phyloP scores from a whole-genome alignment of 2,797 vertebrate genomes.

The Pangasius mekongensis region DNA sequence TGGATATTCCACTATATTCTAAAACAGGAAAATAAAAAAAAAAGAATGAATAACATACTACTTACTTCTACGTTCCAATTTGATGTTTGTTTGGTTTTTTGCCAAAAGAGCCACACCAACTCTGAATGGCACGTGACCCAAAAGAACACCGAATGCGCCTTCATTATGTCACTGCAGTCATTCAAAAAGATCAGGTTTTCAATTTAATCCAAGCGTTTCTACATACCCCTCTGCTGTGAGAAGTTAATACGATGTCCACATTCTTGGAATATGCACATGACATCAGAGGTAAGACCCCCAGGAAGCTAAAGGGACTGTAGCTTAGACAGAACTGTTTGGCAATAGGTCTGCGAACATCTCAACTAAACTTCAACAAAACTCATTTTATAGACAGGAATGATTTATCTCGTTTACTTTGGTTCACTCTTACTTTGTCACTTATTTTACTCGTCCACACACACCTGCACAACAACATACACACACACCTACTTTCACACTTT shows the following conservation, averaged over 20 bases:
- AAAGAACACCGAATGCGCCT: slow-evolving; percentile 37
- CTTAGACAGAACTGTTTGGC: neutral
- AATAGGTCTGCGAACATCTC: neutral
- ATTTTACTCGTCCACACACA: neutral
- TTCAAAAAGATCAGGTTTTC: slow-evolving; percentile 41
- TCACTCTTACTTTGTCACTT: neutral
- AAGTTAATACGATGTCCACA: slow-evolving; percentile 30
- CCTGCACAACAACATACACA: neutral
- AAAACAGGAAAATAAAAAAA: slow-evolving; percentile 35
- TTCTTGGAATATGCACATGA: slow-evolving; percentile 16
- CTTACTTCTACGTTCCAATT: neutral
- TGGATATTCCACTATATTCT: slow-evolving; percentile 66
- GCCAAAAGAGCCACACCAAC: neutral
- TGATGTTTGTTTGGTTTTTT: neutral
- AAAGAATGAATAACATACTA: neutral
- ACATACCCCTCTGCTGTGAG: slow-evolving; percentile 25
- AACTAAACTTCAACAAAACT: neutral
- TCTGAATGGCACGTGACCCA: slow-evolving; percentile 35
- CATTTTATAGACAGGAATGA: neutral
- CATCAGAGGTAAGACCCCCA: slow-evolving; percentile 16
- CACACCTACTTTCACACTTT: neutral
- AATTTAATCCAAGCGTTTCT: slow-evolving; percentile 21
- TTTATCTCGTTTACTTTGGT: neutral
- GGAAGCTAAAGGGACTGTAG: slow-evolving; percentile 24
- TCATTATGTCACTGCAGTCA: slow-evolving; percentile 24